These are phyloP conservation scores for Phoenoteleia sp. DNA, from an alignment of 2,888 invertebrate genomes.

Conservation along the genomic window DNA sequence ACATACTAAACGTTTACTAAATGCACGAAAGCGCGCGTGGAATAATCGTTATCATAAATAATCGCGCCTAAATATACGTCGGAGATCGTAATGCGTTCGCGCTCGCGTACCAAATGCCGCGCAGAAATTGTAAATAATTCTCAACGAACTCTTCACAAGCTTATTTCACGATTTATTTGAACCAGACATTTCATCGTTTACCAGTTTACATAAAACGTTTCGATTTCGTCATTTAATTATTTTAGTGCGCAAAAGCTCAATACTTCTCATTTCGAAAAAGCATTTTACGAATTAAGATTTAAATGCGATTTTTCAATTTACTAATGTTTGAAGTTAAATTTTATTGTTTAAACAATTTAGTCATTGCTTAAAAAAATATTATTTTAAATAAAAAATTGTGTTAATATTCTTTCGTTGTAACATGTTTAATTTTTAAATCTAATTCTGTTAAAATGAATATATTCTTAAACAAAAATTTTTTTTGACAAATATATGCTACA, in stretches of 20 bases:
- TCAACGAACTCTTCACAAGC: conserved; percentile 52
- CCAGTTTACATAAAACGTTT: conserved; percentile 20
- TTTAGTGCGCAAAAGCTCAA: conserved; percentile 18
- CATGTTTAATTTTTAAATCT: too few relatives aligned
- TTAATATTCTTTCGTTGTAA: too few relatives aligned
- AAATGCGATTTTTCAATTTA: too few relatives aligned
- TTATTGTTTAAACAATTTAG: too few relatives aligned
- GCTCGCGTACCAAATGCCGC: conserved; percentile 77
- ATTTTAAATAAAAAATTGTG: too few relatives aligned
- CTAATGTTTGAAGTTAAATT: too few relatives aligned
- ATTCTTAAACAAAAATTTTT: too few relatives aligned
- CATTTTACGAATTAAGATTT: too few relatives aligned
- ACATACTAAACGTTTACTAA: conserved; percentile 85
- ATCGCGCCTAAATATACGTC: conserved; percentile 84
- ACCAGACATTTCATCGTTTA: conserved; percentile 37
- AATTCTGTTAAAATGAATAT: too few relatives aligned
- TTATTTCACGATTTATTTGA: conserved; percentile 62
- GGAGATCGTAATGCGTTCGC: conserved; percentile 71
- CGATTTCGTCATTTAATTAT: conserved; percentile 48
- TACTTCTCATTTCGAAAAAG: conserved; percentile 15
- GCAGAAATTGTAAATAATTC: conserved; percentile 73
- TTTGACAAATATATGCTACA: too few relatives aligned
- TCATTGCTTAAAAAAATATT: too few relatives aligned
- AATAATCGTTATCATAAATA: conserved; percentile 86
- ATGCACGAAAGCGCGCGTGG: conserved; percentile 83